Base-by-base conservation (phyloP, 2,888 invertebrate species). In the Cephonodes hylas region DNA sequence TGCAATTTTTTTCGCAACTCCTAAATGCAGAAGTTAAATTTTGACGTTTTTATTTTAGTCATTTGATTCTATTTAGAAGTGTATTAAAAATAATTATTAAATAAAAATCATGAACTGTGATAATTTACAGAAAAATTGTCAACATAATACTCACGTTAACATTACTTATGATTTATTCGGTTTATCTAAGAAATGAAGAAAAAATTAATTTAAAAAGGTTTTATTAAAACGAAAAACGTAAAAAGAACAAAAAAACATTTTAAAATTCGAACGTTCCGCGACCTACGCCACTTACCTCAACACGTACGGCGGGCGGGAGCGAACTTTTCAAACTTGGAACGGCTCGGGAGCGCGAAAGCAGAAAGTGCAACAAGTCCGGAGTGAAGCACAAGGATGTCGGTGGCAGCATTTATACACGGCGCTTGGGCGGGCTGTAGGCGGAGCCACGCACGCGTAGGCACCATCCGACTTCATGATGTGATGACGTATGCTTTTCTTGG, bases 401-500 rank as follows among this genome's bases (percentile, higher is more conserved):
- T 70, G 65, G 73, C 77, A 70, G 75, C 83, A 81, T 90, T 88
- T 90, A 90, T 90, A 90, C 80, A 72, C 67, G 72, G 64, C 72
- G 71, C 67, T 76, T 74, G 88, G 88, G 89, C 88, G 89, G 87
- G 72, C 65, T 66, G 79, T 75, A 72, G 89, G 90, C 86, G 90
- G 88, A 66, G 89, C 83, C 70, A 89, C 89, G 89, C 89, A 86
- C 74, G 89, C 90, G 89, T 88, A 78, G 71, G 72, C 70, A 22
- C 18, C 48, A 38, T n/a, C 23, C 15, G 20, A 42, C 38, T 48
- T 59, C 59, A 48, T 59, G 38, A 53, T 42, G 60, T 53, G 31
- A 38, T 23, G 46, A 48, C 31, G 46, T 45, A n/a, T 45, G 46
- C 44, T 25, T 45, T 46, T 22, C 53, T 20, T 34, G 46, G 38